Base-by-base conservation (phyloP, 2,888 invertebrate species). In the Cheiracanthium punctorium region DNA sequence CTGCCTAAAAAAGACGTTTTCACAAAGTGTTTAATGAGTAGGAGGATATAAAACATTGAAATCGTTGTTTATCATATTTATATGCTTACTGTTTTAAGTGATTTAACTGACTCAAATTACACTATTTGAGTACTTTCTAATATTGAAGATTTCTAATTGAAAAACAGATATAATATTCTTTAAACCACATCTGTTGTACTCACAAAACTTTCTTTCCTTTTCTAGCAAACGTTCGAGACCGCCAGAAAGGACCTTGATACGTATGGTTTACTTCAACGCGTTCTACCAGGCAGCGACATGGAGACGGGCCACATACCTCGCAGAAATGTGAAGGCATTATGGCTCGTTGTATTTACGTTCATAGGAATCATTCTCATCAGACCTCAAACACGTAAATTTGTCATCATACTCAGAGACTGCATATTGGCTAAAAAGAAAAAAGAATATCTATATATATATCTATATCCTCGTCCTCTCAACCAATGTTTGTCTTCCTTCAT, bases 401-500 rank as follows among this genome's bases (percentile, higher is more conserved):
- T 69, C 79, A 74, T 85, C 37, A 10, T 64, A 64, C 33, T 65
- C n/a, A 17, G 24, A 30, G 32, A 29, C 43, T 65, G 24, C 72
- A 77, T 71, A 24, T 76, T 67, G 30, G 41, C 20, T 29, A 64
- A 32, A 64, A n/a, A n/a, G n/a, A n/a, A n/a, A n/a, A n/a, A n/a
- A n/a, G n/a, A n/a, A n/a, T n/a, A n/a, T n/a, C n/a, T n/a, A n/a
- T n/a, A n/a, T n/a, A n/a, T n/a, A n/a, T n/a, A n/a, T n/a, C n/a
- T n/a, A n/a, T 30, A 64, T 37, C 84, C 74, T 37, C 58, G 37
- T 79, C 84, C 84, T 79, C 14, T 70, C 58, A 72, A 70, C 72
- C 82, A 73, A 72, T 73, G 82, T 84, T 71, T 67, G 77, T 77
- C 82, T 84, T 84, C 82, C 77, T 82, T 71, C 72, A 32, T 65